Evolutionary conservation across 2,797 vertebrate genomes (phyloP), one percentile per base, ranked within the genome.

Genomic region (Tamandua tetradactyla): DNA sequence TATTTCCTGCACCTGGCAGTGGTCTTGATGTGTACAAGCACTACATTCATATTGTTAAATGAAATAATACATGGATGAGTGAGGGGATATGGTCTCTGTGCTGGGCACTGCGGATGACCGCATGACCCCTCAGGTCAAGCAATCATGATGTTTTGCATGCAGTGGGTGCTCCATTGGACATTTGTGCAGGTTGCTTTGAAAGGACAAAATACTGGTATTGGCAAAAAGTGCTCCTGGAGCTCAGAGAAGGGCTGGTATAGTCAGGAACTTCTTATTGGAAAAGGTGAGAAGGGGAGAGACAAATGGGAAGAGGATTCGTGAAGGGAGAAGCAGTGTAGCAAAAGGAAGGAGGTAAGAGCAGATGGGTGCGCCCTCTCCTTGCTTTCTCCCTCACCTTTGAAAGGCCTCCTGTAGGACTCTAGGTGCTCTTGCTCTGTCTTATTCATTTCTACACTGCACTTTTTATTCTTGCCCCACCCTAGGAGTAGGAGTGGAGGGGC

Each of bases 91-190:
- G 8, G 25, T 40, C 55, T 20, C 52, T 27, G 40, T 30, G 52
- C 47, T 11, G 30, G 47, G 52, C 10, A 7, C 37, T 71, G 40
- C n/a, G 52, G 40, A 62, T 32, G n/a, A 76, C 35, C 52, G 5
- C 0, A 23, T 68, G 55, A 23, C 3, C 52, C 13, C 87, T 37
- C 40, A 2, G 10, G 76, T 12, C n/a, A 42, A 74, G 8, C 25
- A 32, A 1, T 1, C 35, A 7, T 4, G 7, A 7, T 3, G 75
- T 9, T 20, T 42, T 35, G 66, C 1, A 0, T 0, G 8, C 12
- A 2, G 27, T 17, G 55, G 3, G 32, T 13, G 55, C 17, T 59
- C 49, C n/a, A 32, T 64, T 5, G 44, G 42, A 37, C 1, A 1
- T 0, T 0, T 7, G 12, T 3, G 14, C 32, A 55, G 10, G 10